Base-by-base conservation (phyloP, 1,140 invertebrate genomes). In the Babylonia areolata region DNA sequence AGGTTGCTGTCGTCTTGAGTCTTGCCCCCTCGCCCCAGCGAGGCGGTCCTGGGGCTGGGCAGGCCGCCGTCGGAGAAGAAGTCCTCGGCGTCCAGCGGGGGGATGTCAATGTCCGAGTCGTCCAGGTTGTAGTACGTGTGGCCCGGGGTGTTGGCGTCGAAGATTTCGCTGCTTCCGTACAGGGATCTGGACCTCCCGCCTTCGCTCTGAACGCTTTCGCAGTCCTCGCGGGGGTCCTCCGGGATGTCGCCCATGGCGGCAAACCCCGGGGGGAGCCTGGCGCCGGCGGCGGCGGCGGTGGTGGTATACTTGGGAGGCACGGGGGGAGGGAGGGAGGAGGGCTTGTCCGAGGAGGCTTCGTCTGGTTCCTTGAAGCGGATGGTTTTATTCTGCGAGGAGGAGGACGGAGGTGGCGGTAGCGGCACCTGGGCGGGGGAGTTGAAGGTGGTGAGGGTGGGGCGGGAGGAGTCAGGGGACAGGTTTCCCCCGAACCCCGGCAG, bases 161-260 rank as follows among this genome's bases (percentile, higher is more conserved):
- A 91, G 39, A 89, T 87, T 69, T 92, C 91, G 73, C 89, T 89
- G 84, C 90, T 90, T 51, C 89, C 90, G 79, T 90, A 90, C 73
- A 92, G 87, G 35, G 91, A 91, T 23, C 85, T 75, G 2, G 91
- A 90, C 35, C 87, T 79, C 2, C 81, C 87, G 89, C 90, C 89
- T 35, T 89, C 87, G 89, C 90, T 90, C 40, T 89, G 82, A 0
- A 89, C 82, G 82, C 91, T 90, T 40, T 87, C 85, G 12, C 88
- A 77, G 35, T 88, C 87, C 71, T 85, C 86, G 33, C 79, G 77
- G n/a, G 81, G 84, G 81, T 88, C 88, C 39, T 89, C 88, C 0
- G 80, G 81, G 77, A 88, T 88, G 64, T 88, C 82, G 6, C 81
- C 81, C 87, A 88, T 88, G 46, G 69, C 17, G 35, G 84, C 3